These are phyloP conservation scores for Eudyptes chrysolophus DNA, from an alignment of 2,113 vertebrate species.

Conservation along the genomic window DNA sequence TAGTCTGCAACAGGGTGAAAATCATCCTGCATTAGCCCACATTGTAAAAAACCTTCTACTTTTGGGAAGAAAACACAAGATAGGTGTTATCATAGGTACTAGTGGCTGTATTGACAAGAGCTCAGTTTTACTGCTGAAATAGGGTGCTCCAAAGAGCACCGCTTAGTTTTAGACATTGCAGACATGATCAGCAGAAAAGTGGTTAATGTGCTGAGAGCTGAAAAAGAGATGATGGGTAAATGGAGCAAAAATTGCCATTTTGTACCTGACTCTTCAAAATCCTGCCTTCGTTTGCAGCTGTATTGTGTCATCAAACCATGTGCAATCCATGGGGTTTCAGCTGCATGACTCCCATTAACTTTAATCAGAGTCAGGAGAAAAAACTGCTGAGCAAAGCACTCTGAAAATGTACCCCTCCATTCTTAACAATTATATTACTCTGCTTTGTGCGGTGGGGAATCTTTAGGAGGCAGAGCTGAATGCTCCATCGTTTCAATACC, in stretches of 20 bases:
- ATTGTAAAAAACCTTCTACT: background rate
- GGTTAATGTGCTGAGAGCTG: constrained; percentile 59
- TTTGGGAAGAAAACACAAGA: background rate
- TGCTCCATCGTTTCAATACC: constrained; percentile 44
- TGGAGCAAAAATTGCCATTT: constrained; percentile 64
- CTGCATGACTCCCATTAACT: constrained; percentile 62
- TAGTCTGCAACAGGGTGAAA: background rate
- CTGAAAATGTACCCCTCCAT: constrained; percentile 23
- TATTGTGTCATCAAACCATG: constrained; percentile 61
- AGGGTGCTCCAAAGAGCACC: background rate
- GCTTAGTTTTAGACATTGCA: background rate
- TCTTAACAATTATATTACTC: constrained; percentile 32
- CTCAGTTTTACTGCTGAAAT: background rate
- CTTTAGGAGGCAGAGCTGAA: constrained; percentile 54
- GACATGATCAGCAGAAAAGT: constrained; percentile 48
- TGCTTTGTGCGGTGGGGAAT: constrained; percentile 42
- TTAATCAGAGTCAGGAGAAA: constrained; percentile 62
- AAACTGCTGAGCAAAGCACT: constrained; percentile 56
- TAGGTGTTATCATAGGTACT: background rate
- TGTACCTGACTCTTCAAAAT: constrained; percentile 57
- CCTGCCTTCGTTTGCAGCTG: constrained; percentile 39
- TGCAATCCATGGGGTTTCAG: constrained; percentile 47
- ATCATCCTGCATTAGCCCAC: background rate
- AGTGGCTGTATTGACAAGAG: background rate
- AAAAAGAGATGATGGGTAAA: constrained; percentile 55